Conservation (phyloP, 64 coral and sea anemone genomes). For the Stichodactyla helianthus region DNA sequence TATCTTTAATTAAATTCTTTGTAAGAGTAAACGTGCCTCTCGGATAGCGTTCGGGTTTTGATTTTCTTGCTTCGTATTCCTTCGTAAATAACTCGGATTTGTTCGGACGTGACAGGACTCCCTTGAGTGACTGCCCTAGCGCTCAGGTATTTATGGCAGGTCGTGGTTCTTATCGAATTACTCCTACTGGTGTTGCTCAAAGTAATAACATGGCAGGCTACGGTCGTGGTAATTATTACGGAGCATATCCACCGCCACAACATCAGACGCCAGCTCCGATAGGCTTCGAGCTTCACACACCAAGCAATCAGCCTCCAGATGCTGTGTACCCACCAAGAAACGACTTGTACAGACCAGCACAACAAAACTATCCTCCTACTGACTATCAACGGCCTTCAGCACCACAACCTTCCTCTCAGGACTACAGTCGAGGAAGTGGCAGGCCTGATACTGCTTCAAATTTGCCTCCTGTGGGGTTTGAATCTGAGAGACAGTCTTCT, state of each 20-base stretch:
- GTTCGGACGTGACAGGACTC: constrained; percentile 13
- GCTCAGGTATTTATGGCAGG: not conserved
- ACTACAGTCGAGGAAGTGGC: constrained; percentile 14
- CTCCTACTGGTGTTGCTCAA: not conserved
- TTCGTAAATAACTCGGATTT: constrained; percentile 1
- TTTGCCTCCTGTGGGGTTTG: constrained; percentile 57
- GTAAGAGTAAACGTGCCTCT: not conserved
- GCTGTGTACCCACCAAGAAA: constrained; percentile 29
- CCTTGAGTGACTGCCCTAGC: not conserved
- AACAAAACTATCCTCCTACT: constrained; percentile 2
- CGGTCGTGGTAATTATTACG: not conserved
- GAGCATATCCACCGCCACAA: constrained; percentile 26
- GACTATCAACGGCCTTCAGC: not conserved
- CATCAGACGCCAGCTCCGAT: constrained; percentile 24
- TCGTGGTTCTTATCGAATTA: constrained; percentile 6
- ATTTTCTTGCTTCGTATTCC: not conserved
- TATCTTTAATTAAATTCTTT: not conserved
- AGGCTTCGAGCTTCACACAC: constrained; percentile 50
- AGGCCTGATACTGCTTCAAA: not conserved
- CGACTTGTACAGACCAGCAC: constrained; percentile 12
- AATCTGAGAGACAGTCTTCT: not conserved
- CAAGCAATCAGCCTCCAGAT: constrained; percentile 2
- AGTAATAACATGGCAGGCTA: constrained; percentile 53
- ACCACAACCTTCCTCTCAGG: not conserved
- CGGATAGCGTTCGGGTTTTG: not conserved